phyloP scores from a whole-genome alignment of 2,113 vertebrate genomes.

The Salvator merianae region DNA sequence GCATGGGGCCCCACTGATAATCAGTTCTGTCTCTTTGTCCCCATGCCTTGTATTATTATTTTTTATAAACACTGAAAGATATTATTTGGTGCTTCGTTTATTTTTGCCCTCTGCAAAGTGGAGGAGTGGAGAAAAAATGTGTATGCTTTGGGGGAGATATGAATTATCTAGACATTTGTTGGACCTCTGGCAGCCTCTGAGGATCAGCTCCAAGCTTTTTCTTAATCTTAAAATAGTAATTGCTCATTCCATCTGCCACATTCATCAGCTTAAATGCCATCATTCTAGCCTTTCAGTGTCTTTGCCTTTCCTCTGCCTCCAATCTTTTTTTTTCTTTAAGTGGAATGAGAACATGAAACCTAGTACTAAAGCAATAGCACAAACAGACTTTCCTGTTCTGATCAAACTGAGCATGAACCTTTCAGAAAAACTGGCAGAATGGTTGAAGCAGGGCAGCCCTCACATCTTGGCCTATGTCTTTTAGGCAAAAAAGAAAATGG shows the following conservation, averaged over 20 bases:
- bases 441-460: too few species aligned
- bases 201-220: constrained; percentile 52
- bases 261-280: constrained; percentile 47
- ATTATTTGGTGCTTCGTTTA: too few species aligned
- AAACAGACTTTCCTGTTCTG: constrained; percentile 14
- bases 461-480: constrained; percentile 1
- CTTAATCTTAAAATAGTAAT: constrained; percentile 63
- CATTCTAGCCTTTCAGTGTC: constrained; percentile 35
- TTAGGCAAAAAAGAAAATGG: neutral
- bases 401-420: neutral
- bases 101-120: neutral
- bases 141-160: neutral
- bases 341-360: constrained; percentile 43
- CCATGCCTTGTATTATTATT: too few species aligned
- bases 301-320: constrained; percentile 40
- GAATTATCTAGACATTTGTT: constrained; percentile 48
- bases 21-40: too few species aligned
- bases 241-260: constrained; percentile 61
- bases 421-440: too few species aligned
- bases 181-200: constrained; percentile 41
- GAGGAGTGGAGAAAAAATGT: neutral
- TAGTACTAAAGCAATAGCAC: constrained; percentile 16
- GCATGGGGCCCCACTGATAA: too few species aligned
- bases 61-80: too few species aligned
- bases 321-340: constrained; percentile 15